Evolutionary conservation across 1,140 invertebrate species (phyloP).

Genomic region (Rhynchophorus ferrugineus): DNA sequence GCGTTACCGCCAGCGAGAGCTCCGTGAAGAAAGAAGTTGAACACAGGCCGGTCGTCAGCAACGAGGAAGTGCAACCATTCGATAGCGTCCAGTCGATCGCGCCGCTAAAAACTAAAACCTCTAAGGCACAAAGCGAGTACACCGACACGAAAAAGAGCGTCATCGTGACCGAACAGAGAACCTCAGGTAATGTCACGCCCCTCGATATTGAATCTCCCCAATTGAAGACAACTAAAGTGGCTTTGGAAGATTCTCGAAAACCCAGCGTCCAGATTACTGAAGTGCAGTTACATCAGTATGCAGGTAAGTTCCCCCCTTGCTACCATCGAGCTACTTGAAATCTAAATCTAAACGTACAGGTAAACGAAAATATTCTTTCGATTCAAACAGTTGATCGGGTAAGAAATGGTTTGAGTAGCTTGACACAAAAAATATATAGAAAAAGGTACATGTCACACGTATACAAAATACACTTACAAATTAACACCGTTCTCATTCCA

Average conservation of each 20-base stretch:
- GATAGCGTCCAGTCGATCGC: conserved; percentile 31
- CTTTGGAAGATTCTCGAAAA: conserved; percentile 28
- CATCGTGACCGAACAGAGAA: conserved; percentile 45
- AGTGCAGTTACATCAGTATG: conserved; percentile 42
- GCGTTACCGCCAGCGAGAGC: conserved; percentile 40
- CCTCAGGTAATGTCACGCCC: conserved; percentile 41
- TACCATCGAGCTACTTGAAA: conserved; percentile 4
- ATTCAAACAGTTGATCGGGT: too few species aligned
- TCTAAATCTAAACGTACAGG: too few species aligned
- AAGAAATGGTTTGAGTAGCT: conserved; percentile 1
- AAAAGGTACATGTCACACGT: conserved; percentile 12
- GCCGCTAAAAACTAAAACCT: conserved; percentile 37
- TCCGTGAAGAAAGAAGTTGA: conserved; percentile 39
- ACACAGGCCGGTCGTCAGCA: conserved; percentile 31
- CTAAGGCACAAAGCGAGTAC: conserved; percentile 39
- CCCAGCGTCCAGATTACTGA: conserved; percentile 39
- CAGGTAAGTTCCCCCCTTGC: conserved; percentile 46
- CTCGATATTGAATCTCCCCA: conserved; percentile 31
- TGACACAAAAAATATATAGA: conserved; percentile 13
- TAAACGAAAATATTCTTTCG: too few species aligned
- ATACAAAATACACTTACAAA: conserved; percentile 18
- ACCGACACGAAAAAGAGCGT: conserved; percentile 41
- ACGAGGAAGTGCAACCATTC: conserved; percentile 33
- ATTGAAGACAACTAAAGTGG: conserved; percentile 30
- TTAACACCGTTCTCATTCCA: conserved; percentile 11